phyloP scores from a whole-genome alignment of 2,888 invertebrate genomes.

The Drosophila neutralis region DNA sequence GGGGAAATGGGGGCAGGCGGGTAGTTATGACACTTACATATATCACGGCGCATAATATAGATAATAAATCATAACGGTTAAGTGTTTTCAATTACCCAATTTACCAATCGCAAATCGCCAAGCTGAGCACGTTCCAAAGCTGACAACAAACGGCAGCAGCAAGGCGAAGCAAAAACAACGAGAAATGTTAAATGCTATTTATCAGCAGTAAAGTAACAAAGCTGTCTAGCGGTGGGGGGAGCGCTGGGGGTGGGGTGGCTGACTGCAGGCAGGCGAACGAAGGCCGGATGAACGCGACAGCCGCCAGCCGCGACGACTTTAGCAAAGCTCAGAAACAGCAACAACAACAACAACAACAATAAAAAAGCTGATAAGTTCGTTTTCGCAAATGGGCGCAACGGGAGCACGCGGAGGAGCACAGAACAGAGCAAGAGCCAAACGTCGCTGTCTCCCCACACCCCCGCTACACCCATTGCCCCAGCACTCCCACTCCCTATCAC shows the following conservation, averaged over 20 bases:
- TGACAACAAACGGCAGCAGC: slow-evolving; percentile 22
- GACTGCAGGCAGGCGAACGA: slow-evolving; percentile 59
- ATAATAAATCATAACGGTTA: slow-evolving; percentile 75
- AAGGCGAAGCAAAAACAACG: slow-evolving; percentile 20
- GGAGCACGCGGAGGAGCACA: slow-evolving; percentile 16
- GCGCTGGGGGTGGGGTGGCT: not conserved
- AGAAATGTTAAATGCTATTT: slow-evolving; percentile 73
- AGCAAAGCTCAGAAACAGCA: slow-evolving; percentile 43
- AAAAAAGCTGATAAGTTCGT: slow-evolving; percentile 69
- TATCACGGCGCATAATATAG: slow-evolving; percentile 46
- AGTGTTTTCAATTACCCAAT: slow-evolving; percentile 80
- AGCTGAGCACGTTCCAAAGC: slow-evolving; percentile 71
- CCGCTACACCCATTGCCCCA: not conserved
- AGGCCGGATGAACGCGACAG: slow-evolving; percentile 63
- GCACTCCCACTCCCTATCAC: slow-evolving; percentile 14
- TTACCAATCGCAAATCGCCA: slow-evolving; percentile 78
- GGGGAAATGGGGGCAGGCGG: no score
- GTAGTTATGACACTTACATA: slow-evolving; percentile 30
- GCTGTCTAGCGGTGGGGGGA: slow-evolving; percentile 29
- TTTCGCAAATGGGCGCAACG: slow-evolving; percentile 46
- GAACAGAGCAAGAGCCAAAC: slow-evolving; percentile 36
- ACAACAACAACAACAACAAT: slow-evolving; percentile 15
- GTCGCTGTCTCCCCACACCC: not conserved
- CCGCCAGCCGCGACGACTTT: slow-evolving; percentile 36
- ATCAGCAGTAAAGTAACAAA: slow-evolving; percentile 58